Evolutionary conservation across 2,113 vertebrate genomes (phyloP), one percentile per base, ranked within the genome.

Genomic region (Ranitomeya imitator): DNA sequence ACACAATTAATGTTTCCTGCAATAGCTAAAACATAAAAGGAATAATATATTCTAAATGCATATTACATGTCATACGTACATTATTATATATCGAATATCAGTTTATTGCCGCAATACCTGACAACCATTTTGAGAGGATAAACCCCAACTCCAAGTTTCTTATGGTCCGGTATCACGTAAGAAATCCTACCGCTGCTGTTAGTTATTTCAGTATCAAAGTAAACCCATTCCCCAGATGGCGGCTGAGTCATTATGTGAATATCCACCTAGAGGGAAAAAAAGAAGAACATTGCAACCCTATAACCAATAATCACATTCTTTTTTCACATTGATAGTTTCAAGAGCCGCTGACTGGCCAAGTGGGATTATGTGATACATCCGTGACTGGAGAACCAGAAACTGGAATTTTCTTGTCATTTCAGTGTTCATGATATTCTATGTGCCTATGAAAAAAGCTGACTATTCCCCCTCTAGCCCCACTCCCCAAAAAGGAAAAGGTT

Each of bases 71-170:
- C 37, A 45, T 45, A 45, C 37, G 37, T 45, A 45, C 37, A 45
- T 45, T 45, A 45, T 45, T 45, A 45, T 8, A 13, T 74, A 67
- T 10, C 11, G 0, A 21, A 63, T 63, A 21, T 63, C 18, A 13
- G 60, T 9, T 77, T 76, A 18, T 37, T 26, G 11, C 26, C 12
- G 12, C 0, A 89, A 5, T 91, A 99, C 98, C 98, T 98, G 94
- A 99, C 97, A 90, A 99, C 98, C 97, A 99, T 97, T 94, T 99
- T 99, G 91, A 99, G 94, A 0, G 98, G 98, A 91, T 99, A 99
- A 26, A 99, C 97, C 0, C 98, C 98, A 0, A 99, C 96, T 1
- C 97, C 96, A 90, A 99, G 94, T 76, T 95, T 94, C 79, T 94
- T 96, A 57, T 91, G 90, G 87, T 98, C 97, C 0, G 98, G 98